These are phyloP conservation scores for Ianthella basta DNA, from an alignment of 37 sponge, comb jelly and placozoan genomes.

Conservation along the genomic window DNA sequence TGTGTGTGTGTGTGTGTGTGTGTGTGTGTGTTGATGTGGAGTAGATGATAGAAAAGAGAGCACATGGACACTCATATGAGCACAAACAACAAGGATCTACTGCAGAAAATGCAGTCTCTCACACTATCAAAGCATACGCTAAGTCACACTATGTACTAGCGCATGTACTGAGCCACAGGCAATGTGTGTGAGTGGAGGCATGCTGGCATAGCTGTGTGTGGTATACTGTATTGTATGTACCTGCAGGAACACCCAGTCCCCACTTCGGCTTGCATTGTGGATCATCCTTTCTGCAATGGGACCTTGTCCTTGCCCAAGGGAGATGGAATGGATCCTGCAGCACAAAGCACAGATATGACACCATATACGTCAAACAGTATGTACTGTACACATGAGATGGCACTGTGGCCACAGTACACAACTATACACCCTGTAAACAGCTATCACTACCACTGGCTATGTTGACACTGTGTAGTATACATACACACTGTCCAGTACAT, in stretches of 20 bases:
- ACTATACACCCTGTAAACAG: no score
- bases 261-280: conserved; percentile 70
- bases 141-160: no score
- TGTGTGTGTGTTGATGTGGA: neutral
- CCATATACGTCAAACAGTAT: neutral
- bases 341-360: neutral
- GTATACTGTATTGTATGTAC: neutral
- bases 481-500: neutral
- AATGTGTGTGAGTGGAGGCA: neutral
- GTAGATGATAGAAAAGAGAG: no score
- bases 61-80: no score
- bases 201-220: neutral
- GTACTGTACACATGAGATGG: no score
- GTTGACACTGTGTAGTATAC: neutral
- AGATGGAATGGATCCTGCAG: conserved; percentile 89
- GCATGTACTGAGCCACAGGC: no score
- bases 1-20: neutral
- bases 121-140: no score
- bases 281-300: conserved; percentile 97
- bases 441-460: no score
- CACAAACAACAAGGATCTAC: no score
- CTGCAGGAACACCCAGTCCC: conserved; percentile 99
- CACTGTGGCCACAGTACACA: no score
- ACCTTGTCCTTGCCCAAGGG: conserved; percentile 99
- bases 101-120: no score